A percentile compares a stretch with the other conserved stretches of the same genome.
These are phyloP conservation scores for Morbakka virulenta DNA, from an alignment of 30 jellyfish, hydroid and myxozoan genomes.

Conservation along the genomic window DNA sequence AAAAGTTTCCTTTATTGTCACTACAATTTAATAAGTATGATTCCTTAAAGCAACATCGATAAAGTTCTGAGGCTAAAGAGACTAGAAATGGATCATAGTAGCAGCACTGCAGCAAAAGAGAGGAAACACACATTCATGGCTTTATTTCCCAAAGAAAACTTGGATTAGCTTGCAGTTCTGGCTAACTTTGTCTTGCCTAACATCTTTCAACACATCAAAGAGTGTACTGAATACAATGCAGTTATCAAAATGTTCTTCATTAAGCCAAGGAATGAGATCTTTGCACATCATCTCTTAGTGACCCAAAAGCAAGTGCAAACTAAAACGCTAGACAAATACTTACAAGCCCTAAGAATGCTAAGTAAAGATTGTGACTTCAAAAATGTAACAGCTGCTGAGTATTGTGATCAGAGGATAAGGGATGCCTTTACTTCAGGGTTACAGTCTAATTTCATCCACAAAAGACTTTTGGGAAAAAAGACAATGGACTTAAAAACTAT, in stretches of 20 bases:
- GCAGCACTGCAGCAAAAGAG: constrained; percentile 25
- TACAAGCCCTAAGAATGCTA: constrained; percentile 4
- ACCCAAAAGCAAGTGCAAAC: constrained; percentile 4
- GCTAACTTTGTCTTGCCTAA: constrained; percentile 26
- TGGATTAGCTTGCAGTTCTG: constrained; percentile 17
- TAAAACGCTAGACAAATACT: constrained; percentile 8
- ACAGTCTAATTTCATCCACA: constrained; percentile 18
- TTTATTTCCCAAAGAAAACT: constrained; percentile 15
- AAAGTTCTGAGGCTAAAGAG: constrained; percentile 37
- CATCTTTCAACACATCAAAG: constrained; percentile 19
- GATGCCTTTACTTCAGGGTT: constrained; percentile 18
- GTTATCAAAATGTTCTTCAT: constrained; percentile 5
- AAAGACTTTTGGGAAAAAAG: constrained; percentile 7
- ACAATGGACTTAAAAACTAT: constrained; percentile 6
- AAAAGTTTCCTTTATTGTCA: no score
- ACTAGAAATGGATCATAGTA: constrained; percentile 39
- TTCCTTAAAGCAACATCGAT: no score
- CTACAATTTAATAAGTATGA: no score
- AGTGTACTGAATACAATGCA: constrained; percentile 4
- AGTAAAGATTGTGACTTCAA: constrained; percentile 23
- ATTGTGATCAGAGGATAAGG: constrained; percentile 16
- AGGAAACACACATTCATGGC: constrained; percentile 43
- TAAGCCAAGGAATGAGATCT: neutral
- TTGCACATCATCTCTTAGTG: neutral
- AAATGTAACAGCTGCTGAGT: constrained; percentile 6